These are phyloP conservation scores for Tinamus major DNA, from an alignment of 2,797 vertebrate genomes.

Conservation along the genomic window DNA sequence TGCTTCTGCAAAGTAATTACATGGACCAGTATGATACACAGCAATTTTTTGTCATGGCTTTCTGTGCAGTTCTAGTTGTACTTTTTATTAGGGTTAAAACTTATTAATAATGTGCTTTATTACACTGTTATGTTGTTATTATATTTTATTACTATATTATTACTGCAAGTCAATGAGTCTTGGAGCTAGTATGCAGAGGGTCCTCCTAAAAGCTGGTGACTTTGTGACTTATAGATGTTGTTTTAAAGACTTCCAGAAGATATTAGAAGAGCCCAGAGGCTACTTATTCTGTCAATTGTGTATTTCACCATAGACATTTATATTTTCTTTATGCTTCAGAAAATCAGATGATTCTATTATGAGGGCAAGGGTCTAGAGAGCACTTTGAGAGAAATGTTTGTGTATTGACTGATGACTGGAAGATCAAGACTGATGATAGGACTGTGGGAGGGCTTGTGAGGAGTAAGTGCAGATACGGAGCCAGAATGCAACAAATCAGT, in stretches of 20 bases:
- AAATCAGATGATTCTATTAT: background rate
- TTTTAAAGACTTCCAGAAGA: background rate
- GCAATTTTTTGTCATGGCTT: background rate
- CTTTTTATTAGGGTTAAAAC: background rate
- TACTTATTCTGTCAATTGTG: background rate
- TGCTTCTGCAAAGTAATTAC: background rate
- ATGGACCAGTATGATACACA: background rate
- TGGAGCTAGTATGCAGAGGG: background rate
- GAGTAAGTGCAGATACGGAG: background rate
- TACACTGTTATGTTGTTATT: too few relatives aligned
- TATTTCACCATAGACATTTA: background rate
- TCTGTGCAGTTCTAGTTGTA: background rate
- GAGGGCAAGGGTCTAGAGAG: background rate
- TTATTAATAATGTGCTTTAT: background rate
- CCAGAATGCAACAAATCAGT: background rate
- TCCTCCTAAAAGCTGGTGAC: background rate
- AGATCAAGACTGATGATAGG: background rate
- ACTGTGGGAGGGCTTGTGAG: background rate
- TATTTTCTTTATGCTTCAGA: background rate
- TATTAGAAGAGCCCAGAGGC: background rate
- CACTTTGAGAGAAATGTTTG: background rate
- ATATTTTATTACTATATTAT: too few relatives aligned
- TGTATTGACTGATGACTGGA: background rate
- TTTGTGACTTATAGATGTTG: background rate
- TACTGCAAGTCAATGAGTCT: background rate